Percentiles rank a stretch among this genome's conserved stretches.
These are phyloP conservation scores for Cochlearius cochlearius DNA, from an alignment of 2,113 vertebrate species.

Conservation along the genomic window DNA sequence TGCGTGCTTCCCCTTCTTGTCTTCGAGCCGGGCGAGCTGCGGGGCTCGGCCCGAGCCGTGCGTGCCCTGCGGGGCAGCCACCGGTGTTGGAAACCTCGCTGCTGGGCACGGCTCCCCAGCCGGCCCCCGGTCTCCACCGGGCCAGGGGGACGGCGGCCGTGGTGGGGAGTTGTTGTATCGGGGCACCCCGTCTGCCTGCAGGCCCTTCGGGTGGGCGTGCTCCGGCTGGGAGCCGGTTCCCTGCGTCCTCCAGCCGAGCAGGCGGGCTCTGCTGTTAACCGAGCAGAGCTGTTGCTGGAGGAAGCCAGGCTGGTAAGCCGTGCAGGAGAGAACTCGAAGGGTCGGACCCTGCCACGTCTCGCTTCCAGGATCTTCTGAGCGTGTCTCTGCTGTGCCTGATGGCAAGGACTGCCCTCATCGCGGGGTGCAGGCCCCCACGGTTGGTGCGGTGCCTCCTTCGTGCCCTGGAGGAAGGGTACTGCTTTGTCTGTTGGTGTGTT, in stretches of 20 bases:
- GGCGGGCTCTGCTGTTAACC: neutral
- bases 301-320: neutral
- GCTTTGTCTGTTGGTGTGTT: neutral
- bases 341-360: fast-evolving
- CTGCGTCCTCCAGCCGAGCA: fast-evolving
- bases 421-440: fast-evolving
- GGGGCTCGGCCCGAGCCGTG: neutral
- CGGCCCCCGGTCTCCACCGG: fast-evolving
- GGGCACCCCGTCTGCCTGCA: fast-evolving
- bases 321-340: neutral
- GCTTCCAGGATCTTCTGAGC: neutral
- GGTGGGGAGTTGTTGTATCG: neutral
- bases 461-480: neutral
- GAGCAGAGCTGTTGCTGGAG: no score
- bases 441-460: neutral
- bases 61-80: fast-evolving
- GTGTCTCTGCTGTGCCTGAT: fast-evolving
- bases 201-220: fast-evolving
- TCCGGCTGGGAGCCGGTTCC: neutral
- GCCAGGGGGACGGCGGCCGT: fast-evolving
- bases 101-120: neutral
- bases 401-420: fast-evolving
- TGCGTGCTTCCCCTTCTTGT: no score
- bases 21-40: neutral
- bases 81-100: fast-evolving